These are phyloP conservation scores for Coracopsis vasa DNA, from an alignment of 2,113 vertebrate genomes.

Conservation along the genomic window DNA sequence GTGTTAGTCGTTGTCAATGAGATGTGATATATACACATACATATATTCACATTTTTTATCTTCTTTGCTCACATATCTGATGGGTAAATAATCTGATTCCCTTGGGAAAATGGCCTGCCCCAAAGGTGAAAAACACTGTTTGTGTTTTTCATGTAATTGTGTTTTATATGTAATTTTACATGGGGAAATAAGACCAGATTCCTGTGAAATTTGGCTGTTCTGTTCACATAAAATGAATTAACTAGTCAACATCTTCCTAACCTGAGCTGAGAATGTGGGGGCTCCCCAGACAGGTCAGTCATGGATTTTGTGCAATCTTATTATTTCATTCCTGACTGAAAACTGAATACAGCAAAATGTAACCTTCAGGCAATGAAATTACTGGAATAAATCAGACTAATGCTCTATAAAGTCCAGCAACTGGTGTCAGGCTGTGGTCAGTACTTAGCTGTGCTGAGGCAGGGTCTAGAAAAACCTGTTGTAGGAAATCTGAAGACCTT, in stretches of 20 bases:
- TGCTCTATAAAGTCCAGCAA: not conserved
- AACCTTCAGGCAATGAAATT: not conserved
- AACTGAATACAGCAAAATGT: not conserved
- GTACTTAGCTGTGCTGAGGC: not conserved
- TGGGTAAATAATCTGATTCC: not conserved
- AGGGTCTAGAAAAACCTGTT: not conserved
- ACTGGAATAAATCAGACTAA: not conserved
- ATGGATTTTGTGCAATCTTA: not conserved
- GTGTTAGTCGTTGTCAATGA: not conserved
- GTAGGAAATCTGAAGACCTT: not conserved
- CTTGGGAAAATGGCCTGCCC: not conserved
- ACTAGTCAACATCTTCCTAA: not conserved
- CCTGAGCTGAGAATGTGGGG: not conserved
- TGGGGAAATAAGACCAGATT: not conserved
- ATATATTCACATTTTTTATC: not conserved
- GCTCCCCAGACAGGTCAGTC: not conserved
- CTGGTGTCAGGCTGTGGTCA: not conserved
- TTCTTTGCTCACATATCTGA: not conserved
- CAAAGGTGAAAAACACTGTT: not conserved
- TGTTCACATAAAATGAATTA: not conserved
- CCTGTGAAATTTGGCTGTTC: accelerated
- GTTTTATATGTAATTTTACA: not conserved
- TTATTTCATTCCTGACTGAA: not conserved
- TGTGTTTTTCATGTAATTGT: not conserved
- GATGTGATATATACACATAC: not conserved